Conservation (phyloP, 1,140 invertebrate genomes). For the Procambarus clarkii region DNA sequence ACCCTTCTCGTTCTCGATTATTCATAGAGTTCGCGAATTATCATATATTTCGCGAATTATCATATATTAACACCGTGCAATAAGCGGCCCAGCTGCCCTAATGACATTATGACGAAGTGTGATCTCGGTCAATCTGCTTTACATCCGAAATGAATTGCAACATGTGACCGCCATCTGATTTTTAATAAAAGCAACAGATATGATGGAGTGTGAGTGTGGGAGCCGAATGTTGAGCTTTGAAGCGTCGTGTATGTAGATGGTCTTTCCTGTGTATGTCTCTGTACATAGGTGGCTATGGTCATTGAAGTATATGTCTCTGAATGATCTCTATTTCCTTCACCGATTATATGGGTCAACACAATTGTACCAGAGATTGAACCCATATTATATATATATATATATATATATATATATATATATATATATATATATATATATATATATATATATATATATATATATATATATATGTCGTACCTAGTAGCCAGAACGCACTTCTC, state of each 20-base stretch:
- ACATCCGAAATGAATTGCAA: slow-evolving; percentile 8
- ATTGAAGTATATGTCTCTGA: too few species aligned
- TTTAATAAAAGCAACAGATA: background rate
- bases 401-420: too few species aligned
- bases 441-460: too few species aligned
- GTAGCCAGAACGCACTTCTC: too few species aligned
- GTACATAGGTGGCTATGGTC: background rate
- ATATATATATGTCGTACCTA: too few species aligned
- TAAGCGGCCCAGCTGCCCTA: background rate
- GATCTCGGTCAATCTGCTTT: slow-evolving; percentile 27
- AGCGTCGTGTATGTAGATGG: background rate
- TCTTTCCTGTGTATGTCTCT: background rate
- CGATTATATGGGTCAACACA: too few species aligned
- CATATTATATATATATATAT: too few species aligned
- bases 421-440: too few species aligned
- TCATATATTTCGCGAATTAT: slow-evolving; percentile 7
- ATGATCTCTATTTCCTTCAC: too few species aligned
- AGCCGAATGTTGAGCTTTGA: background rate
- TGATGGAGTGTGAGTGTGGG: background rate
- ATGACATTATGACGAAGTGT: slow-evolving; percentile 6
- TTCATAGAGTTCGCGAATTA: background rate
- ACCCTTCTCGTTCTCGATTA: background rate
- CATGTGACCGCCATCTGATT: background rate
- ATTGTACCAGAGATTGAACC: too few species aligned
- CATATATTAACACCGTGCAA: background rate